phyloP scores from a whole-genome alignment of 1,140 invertebrate genomes.

The Megathymus violae region DNA sequence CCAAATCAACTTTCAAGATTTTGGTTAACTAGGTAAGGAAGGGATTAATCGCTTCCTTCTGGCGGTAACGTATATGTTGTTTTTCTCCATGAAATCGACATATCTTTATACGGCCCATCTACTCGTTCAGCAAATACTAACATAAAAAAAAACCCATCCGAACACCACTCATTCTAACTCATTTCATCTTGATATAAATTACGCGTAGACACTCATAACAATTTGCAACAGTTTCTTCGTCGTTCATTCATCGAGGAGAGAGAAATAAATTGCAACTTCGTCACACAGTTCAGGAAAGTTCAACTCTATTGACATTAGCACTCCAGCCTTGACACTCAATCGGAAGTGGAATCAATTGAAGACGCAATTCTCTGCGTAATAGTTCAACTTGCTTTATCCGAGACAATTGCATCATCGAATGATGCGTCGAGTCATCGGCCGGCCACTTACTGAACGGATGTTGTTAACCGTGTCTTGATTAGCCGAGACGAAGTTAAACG shows the following conservation, averaged over 20 bases:
- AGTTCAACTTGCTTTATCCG: conserved; percentile 43
- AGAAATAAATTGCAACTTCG: conserved; percentile 9
- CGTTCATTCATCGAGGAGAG: conserved; percentile 3
- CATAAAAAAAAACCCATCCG: not conserved
- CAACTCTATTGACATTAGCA: conserved; percentile 61
- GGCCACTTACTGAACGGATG: conserved; percentile 76
- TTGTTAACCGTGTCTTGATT: conserved; percentile 80
- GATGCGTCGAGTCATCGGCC: conserved; percentile 73
- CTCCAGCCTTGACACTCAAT: conserved; percentile 76
- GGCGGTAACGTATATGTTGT: too few relatives aligned
- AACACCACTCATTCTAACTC: not conserved
- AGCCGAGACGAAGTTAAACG: conserved; percentile 79
- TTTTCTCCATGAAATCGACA: too few relatives aligned
- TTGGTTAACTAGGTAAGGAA: too few relatives aligned
- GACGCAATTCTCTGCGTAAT: conserved; percentile 61
- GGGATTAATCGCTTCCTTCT: too few relatives aligned
- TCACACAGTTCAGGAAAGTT: conserved; percentile 43
- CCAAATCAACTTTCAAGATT: too few relatives aligned
- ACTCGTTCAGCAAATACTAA: too few relatives aligned
- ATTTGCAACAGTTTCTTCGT: not conserved
- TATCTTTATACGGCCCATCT: too few relatives aligned
- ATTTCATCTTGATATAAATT: not conserved
- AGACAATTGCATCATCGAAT: conserved; percentile 78
- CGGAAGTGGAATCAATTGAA: conserved; percentile 73
- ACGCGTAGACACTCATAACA: too few relatives aligned